Evolutionary conservation across 2,113 vertebrate genomes (phyloP).

Genomic region (Poeciliopsis prolifica): DNA sequence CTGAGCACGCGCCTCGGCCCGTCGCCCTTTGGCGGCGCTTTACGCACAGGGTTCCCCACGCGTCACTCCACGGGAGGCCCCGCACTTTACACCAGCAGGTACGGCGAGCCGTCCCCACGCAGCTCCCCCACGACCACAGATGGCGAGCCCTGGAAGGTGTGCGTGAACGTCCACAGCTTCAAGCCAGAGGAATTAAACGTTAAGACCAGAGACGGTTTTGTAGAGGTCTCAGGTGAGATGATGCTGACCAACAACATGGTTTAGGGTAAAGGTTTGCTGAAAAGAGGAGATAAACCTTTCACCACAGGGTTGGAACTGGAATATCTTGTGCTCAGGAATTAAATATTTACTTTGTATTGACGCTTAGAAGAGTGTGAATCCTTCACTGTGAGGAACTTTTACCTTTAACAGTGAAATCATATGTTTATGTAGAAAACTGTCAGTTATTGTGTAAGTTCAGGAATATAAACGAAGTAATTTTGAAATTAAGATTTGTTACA

Average conservation of each 20-base stretch:
- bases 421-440: too few relatives aligned
- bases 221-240: constrained; percentile 95
- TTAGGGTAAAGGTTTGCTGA: too few relatives aligned
- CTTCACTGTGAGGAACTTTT: too few relatives aligned
- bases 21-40: constrained; percentile 84
- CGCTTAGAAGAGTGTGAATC: too few relatives aligned
- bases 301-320: background rate
- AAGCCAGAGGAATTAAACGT: constrained; percentile 91
- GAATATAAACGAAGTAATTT: too few relatives aligned
- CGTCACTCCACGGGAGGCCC: constrained; percentile 78
- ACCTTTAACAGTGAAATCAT: too few relatives aligned
- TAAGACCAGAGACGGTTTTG: constrained; percentile 94
- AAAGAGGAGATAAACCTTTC: background rate
- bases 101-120: constrained; percentile 83
- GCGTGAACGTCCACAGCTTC: constrained; percentile 98
- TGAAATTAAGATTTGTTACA: too few relatives aligned
- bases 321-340: background rate
- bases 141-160: constrained; percentile 97
- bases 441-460: too few relatives aligned
- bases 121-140: constrained; percentile 79
- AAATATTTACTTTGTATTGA: background rate
- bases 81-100: constrained; percentile 78
- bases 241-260: background rate
- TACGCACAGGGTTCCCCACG: constrained; percentile 83
- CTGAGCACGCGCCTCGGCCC: constrained; percentile 79